Evolutionary conservation across 92 coral and sea anemone species (phyloP), one percentile per base, ranked within the genome.

Genomic region (Pocillopora meandrina): DNA sequence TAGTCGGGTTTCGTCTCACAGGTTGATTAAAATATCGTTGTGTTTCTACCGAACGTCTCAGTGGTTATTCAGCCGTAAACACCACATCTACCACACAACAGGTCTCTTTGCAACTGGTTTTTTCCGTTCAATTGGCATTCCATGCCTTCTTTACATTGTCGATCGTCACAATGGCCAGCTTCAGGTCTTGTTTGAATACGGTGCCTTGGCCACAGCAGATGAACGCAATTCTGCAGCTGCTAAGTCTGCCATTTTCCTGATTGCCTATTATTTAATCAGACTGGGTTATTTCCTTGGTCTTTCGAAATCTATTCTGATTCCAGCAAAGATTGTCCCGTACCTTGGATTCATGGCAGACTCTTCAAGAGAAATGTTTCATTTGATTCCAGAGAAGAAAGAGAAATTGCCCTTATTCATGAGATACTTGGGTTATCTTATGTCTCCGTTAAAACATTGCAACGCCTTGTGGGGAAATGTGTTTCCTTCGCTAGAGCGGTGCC

Each of bases 401-500:
- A 77, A 61, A 77, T 59, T 15, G 11, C 55, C 11, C 33, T 77
- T 10, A 31, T 77, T 19, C 69, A 19, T 15, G 71, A 61, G 26
- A 77, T 26, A 31, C 82, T 77, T 9, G 31, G n/a, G 16, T 58
- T 70, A 52, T 8, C 69, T 17, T 58, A 1, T 58, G 82, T 77
- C 12, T n/a, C 75, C 20, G 52, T 66, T 69, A 71, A 82, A 16
- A 82, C 86, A 1, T 42, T 80, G 34, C 84, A 80, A 71, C 60
- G 89, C n/a, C 85, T 89, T 0, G 89, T 56, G 21, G 89, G 92
- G n/a, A 89, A 84, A 72, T 89, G 92, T 58, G 81, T 79, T 36
- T 89, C 89, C 14, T 89, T 89, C 58, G 77, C 89, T 52, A 17
- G 80, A 65, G 92, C 89, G 16, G 85, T 84, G 18, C 92, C 92